A percentile compares a stretch with the other conserved stretches of the same genome.
phyloP scores from a whole-genome alignment of 2,113 vertebrate species.

The Paratilapia polleni region DNA sequence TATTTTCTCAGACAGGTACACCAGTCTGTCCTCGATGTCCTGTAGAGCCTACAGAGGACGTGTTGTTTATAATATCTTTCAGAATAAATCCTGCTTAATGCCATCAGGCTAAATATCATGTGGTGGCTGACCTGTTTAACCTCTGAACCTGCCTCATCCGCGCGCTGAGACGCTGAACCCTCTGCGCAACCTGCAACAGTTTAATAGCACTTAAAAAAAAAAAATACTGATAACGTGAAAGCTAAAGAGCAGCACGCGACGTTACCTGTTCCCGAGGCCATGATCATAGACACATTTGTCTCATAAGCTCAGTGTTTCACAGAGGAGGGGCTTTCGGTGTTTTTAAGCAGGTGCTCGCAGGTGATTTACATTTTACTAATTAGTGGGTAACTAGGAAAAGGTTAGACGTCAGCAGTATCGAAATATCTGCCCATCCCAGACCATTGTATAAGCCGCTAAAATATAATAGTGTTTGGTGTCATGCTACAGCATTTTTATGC shows the following conservation, averaged over 20 bases:
- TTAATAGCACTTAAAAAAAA: neutral
- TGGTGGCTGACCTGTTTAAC: slow-evolving; percentile 33
- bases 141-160: neutral
- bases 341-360: slow-evolving; percentile 6
- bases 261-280: slow-evolving; percentile 46
- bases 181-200: slow-evolving; percentile 11
- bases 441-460: too few species aligned
- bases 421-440: neutral
- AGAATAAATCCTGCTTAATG: fast-evolving
- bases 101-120: neutral
- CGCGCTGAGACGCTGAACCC: neutral
- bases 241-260: neutral
- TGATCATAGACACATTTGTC: neutral
- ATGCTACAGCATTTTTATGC: too few species aligned
- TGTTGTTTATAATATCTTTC: neutral
- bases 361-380: slow-evolving; percentile 40
- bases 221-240: neutral
- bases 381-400: neutral
- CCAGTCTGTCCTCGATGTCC: slow-evolving; percentile 26
- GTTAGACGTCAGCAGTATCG: too few species aligned
- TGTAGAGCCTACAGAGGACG: slow-evolving; percentile 6
- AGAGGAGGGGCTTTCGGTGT: neutral
- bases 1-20: slow-evolving; percentile 40
- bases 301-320: neutral
- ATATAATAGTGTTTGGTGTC: too few species aligned